Conservation (phyloP, 2,113 vertebrate genomes). For the Clupea harengus region DNA sequence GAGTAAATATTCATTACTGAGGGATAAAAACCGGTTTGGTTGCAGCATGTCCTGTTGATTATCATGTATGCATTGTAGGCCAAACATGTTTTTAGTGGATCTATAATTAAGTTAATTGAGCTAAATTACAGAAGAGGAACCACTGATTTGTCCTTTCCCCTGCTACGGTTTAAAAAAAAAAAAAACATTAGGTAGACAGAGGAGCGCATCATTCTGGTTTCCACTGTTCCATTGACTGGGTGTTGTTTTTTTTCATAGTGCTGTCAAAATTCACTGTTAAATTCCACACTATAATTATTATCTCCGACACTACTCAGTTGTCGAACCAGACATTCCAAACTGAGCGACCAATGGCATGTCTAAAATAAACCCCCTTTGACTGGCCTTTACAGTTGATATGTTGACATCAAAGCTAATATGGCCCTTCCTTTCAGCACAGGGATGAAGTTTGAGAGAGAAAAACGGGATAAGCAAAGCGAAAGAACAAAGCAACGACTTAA, state of each 20-base stretch:
- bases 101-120: constrained; percentile 34
- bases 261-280: neutral
- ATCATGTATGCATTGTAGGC: neutral
- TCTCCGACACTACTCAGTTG: neutral
- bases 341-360: neutral
- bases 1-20: neutral
- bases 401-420: constrained; percentile 39
- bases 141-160: neutral
- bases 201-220: neutral
- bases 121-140: constrained; percentile 31
- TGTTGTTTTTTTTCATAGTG: neutral
- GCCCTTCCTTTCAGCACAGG: neutral
- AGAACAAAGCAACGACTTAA: constrained; percentile 39
- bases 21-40: neutral
- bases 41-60: neutral
- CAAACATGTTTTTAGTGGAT: constrained; percentile 23
- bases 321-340: constrained; percentile 13
- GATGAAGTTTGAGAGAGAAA: constrained; percentile 18
- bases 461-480: constrained; percentile 9
- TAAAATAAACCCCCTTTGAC: neutral
- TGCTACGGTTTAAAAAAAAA: neutral
- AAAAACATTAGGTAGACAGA: neutral
- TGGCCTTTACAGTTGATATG: constrained; percentile 30
- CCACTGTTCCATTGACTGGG: neutral
- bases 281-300: constrained; percentile 1